phyloP scores from a whole-genome alignment of 2,797 vertebrate genomes.

The Remorina albescens region DNA sequence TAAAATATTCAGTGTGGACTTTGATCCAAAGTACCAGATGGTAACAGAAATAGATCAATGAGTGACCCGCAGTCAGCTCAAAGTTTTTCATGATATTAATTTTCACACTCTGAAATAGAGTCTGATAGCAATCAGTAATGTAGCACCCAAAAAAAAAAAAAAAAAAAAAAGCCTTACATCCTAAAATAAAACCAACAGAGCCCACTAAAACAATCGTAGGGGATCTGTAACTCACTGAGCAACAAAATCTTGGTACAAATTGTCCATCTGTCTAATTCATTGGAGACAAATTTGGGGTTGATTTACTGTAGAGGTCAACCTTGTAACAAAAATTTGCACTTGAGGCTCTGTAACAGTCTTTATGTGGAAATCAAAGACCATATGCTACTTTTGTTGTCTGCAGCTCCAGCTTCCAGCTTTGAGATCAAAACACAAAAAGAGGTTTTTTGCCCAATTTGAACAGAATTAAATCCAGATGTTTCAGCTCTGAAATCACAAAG shows the following conservation, averaged over 20 bases:
- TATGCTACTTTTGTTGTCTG: slow-evolving; percentile 41
- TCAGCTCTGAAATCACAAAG: slow-evolving; percentile 53
- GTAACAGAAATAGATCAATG: neutral
- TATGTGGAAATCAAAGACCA: slow-evolving; percentile 46
- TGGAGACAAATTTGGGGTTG: neutral
- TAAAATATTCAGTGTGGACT: neutral
- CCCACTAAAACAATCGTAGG: neutral
- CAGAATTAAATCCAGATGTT: slow-evolving; percentile 73
- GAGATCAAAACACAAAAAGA: no score
- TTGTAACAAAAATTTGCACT: slow-evolving; percentile 9
- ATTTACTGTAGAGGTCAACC: slow-evolving; percentile 27
- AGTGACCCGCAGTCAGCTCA: neutral
- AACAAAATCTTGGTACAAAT: slow-evolving; percentile 23
- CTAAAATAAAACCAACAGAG: neutral
- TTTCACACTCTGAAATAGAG: neutral
- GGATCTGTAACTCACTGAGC: neutral
- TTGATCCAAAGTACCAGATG: neutral
- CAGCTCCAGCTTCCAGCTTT: no score
- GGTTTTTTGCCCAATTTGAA: slow-evolving; percentile 61
- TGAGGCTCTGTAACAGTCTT: slow-evolving; percentile 7
- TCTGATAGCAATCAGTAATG: neutral
- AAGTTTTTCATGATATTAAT: neutral
- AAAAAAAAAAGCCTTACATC: neutral
- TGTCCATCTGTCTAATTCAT: neutral
- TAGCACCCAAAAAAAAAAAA: neutral